A percentile compares a stretch with the other conserved stretches of the same genome.
Conservation (phyloP, 2,113 vertebrate genomes). For the Nothoprocta pentlandii region DNA sequence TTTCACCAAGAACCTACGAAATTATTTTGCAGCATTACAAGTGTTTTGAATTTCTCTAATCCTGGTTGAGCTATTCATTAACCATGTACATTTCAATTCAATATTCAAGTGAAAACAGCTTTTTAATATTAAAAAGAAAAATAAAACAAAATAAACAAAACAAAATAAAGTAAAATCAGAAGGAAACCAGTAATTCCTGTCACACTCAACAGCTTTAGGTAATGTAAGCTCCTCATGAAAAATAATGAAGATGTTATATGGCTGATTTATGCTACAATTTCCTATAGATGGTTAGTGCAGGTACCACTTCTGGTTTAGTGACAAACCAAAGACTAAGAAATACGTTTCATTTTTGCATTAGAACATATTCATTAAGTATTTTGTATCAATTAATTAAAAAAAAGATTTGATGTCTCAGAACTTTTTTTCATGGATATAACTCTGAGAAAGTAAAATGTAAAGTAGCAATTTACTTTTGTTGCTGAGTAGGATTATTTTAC, state of each 20-base stretch:
- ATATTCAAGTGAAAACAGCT: background rate
- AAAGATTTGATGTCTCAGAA: background rate
- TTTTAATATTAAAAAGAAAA: background rate
- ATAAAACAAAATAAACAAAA: background rate
- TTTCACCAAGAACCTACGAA: background rate
- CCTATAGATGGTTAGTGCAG: background rate
- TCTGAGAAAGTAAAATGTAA: background rate
- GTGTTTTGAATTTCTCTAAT: background rate
- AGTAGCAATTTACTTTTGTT: background rate
- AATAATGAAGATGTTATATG: background rate
- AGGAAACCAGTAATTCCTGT: constrained; percentile 53
- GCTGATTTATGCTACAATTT: constrained; percentile 22
- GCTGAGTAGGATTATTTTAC: background rate
- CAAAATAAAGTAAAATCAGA: background rate
- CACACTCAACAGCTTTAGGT: background rate
- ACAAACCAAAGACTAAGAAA: background rate
- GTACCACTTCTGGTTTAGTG: background rate
- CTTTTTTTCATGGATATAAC: background rate
- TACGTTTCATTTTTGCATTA: background rate
- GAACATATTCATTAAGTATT: background rate
- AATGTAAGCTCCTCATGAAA: background rate
- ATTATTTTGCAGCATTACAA: background rate
- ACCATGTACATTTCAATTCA: background rate
- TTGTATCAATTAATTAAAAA: background rate
- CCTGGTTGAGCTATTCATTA: background rate